Evolutionary conservation across 2,797 vertebrate species (phyloP).

Genomic region (Pangasius mekongensis): DNA sequence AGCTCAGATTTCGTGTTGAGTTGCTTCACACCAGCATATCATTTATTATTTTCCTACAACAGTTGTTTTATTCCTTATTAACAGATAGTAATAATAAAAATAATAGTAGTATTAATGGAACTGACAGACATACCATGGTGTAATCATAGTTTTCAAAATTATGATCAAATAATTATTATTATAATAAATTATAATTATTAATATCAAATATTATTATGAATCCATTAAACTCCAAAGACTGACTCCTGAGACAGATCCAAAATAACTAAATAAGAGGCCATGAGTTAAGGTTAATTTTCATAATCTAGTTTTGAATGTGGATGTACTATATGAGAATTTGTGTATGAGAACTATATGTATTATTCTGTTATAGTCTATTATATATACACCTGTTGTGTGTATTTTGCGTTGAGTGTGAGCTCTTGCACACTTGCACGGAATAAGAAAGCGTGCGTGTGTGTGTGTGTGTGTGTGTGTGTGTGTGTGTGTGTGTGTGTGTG

Average conservation of each 20-base stretch:
- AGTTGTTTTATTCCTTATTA: too few species aligned
- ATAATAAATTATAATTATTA: neutral
- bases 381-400: neutral
- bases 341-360: neutral
- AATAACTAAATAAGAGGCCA: neutral
- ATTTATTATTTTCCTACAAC: too few species aligned
- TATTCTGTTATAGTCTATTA: neutral
- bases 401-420: neutral
- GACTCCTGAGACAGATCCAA: neutral
- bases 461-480: slow-evolving; percentile 8
- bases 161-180: too few species aligned
- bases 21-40: too few species aligned
- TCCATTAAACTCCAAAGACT: neutral
- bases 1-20: too few species aligned
- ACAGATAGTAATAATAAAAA: neutral
- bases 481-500: slow-evolving; percentile 31
- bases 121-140: too few species aligned
- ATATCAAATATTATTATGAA: neutral
- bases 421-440: neutral
- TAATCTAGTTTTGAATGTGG: neutral
- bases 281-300: neutral
- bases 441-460: slow-evolving; percentile 28
- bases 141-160: too few species aligned
- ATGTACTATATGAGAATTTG: neutral
- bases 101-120: too few species aligned